Evolutionary conservation across 2,113 vertebrate genomes (phyloP), one percentile per base, ranked within the genome.

Genomic region (Mesembrinibis cayennensis): DNA sequence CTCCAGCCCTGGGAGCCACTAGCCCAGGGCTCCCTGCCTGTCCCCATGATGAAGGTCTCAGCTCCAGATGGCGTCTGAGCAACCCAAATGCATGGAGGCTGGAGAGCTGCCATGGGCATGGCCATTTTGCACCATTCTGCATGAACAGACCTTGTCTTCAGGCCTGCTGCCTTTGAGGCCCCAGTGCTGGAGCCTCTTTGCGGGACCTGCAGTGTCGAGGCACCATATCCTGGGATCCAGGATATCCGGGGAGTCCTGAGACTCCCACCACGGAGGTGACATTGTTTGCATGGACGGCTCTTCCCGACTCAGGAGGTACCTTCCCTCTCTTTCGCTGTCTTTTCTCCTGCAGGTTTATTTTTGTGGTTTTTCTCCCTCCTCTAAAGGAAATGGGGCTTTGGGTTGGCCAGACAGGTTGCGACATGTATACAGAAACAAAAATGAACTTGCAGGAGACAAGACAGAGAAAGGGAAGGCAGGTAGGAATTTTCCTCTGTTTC

Each of bases 401-500:
- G 38, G 62, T 30, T 40, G 49, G 38, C 49, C 82, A 47, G 45
- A 23, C 93, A 70, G 25, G 93, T 77, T 72, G 36, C 4, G 27
- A 66, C 93, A 4, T 3, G 67, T 22, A 7, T 65, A 19, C 1
- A 77, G 85, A 80, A 88, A 89, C 71, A 90, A 94, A 96, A 94
- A 76, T 49, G 56, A 74, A 73, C 86, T 74, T 67, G 49, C 17
- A 92, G 45, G 62, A 91, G 69, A 73, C 70, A 69, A 66, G 58
- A 45, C 16, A 70, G 90, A 67, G 82, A 62, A 83, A 83, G 47
- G 21, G 32, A 84, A 90, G 71, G 72, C 89, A 96, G 61, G 72
- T 86, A 72, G 47, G 86, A 84, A 87, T 89, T 86, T 89, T 86
- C 42, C 61, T 87, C 79, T 77, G 42, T 47, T 90, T 88, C 42